Base-by-base conservation (phyloP, 1,140 invertebrate species). In the Babylonia areolata region DNA sequence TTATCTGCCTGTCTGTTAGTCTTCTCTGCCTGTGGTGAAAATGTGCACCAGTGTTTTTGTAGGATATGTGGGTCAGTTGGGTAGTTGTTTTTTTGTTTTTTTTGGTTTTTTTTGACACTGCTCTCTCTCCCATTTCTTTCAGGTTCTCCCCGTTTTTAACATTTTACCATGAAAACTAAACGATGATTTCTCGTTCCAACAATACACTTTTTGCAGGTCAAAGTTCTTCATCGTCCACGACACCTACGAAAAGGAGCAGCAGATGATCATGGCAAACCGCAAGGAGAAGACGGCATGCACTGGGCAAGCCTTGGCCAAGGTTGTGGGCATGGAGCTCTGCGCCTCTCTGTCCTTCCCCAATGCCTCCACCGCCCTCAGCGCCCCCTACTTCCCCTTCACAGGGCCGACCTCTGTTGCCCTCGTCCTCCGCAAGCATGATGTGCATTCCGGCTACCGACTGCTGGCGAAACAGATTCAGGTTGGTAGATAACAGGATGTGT, bases 271-370 rank as follows among this genome's bases (percentile, higher is more conserved):
- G 23, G 83, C 84, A n/a, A 97, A 96, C 54, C 95, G 96, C 1
- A 86, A 87, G 64, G 86, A 97, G 2, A 96, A 97, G 86, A 95
- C 95, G 20, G 88, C 86, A 9, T 95, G 95, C 87, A 92, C 93
- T 2, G 91, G 93, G 20, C 40, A 89, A 6, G 86, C 81, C n/a
- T 28, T 94, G 15, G 88, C 87, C 1, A 88, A 89, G 83, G 95
- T 97, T 0, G 95, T 98, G 33, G 98, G 97, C 6, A 94, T 98
- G 3, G 97, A 97, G 95, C 91, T 98, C 39, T 99, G 98, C 92
- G 95, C 96, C 1, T 95, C 97, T 96, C 97, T 91, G 94, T 96
- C 91, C 91, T 96, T 97, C 90, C 96, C 96, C 0, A 97, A 97
- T 90, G 95, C 96, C 80, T 96, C 96, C 2, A 77, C 89, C 40